phyloP scores from a whole-genome alignment of 2,888 invertebrate species.

The Ochropacha duplaris region DNA sequence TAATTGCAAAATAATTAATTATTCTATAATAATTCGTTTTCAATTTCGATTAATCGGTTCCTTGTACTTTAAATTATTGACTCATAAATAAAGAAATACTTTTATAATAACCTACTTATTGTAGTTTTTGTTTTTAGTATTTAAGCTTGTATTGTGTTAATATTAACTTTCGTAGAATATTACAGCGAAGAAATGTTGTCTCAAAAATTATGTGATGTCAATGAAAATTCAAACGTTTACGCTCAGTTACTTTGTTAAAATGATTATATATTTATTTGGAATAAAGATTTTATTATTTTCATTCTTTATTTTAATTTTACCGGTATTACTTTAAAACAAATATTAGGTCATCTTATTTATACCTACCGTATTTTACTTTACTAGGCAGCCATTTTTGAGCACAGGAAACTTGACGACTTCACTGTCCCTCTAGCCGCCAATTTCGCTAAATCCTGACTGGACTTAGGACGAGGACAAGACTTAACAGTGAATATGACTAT shows the following conservation, averaged over 20 bases:
- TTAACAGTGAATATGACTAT: too few species aligned
- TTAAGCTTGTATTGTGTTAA: constrained; percentile 31
- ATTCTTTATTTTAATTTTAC: background rate
- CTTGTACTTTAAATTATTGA: background rate
- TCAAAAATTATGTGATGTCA: constrained; percentile 2
- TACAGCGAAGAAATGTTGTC: constrained; percentile 4
- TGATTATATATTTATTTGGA: constrained; percentile 21
- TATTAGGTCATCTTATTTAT: too few species aligned
- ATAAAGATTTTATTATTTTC: constrained; percentile 18
- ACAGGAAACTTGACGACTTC: too few species aligned
- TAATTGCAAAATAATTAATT: background rate
- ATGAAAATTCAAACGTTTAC: background rate
- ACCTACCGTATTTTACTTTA: too few species aligned
- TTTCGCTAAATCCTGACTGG: too few species aligned
- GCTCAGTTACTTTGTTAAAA: constrained; percentile 2
- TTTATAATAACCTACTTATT: constrained; percentile 16
- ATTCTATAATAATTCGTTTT: too few species aligned
- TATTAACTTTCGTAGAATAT: constrained; percentile 16
- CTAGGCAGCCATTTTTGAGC: too few species aligned
- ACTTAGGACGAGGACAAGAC: too few species aligned
- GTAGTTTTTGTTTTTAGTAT: constrained; percentile 31
- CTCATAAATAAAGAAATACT: background rate
- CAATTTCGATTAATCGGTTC: background rate
- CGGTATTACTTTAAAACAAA: background rate
- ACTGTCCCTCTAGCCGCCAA: too few species aligned